Percentiles rank a stretch among this genome's conserved stretches.
These are phyloP conservation scores for Periophthalmus magnuspinnatus DNA, from an alignment of 2,797 vertebrate species.

Conservation along the genomic window DNA sequence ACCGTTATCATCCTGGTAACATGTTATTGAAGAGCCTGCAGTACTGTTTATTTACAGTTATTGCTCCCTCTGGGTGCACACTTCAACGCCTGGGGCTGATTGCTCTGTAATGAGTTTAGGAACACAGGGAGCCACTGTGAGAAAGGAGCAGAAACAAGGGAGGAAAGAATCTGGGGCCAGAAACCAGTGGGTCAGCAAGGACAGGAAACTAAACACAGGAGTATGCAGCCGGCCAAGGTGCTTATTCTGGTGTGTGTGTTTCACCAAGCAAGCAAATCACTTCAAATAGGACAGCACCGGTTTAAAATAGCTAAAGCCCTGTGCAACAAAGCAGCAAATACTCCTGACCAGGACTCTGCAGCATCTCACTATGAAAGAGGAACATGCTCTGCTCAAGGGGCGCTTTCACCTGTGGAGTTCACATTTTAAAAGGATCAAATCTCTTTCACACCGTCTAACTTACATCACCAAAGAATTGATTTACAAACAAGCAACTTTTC, in stretches of 20 bases:
- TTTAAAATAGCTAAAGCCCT: conserved; percentile 32
- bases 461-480: too few species aligned
- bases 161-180: conserved; percentile 65
- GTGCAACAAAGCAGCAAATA: conserved; percentile 37
- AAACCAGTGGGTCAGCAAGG: conserved; percentile 63
- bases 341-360: conserved; percentile 43
- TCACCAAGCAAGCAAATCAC: conserved; percentile 37
- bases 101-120: conserved; percentile 90
- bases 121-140: conserved; percentile 71
- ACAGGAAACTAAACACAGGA: conserved; percentile 38
- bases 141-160: conserved; percentile 67
- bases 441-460: too few species aligned
- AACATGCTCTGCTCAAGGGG: conserved; percentile 5
- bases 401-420: conserved; percentile 37
- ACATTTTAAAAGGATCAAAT: background rate
- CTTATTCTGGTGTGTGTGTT: conserved; percentile 21
- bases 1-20: conserved; percentile 88
- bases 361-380: conserved; percentile 29
- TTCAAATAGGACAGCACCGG: conserved; percentile 33
- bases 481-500: too few species aligned
- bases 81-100: conserved; percentile 82
- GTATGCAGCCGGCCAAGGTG: conserved; percentile 27
- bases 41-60: conserved; percentile 92
- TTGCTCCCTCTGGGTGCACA: conserved; percentile 88
- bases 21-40: conserved; percentile 88